Evolutionary conservation across 2,797 vertebrate species (phyloP).

Genomic region (Microcaecilia unicolor): DNA sequence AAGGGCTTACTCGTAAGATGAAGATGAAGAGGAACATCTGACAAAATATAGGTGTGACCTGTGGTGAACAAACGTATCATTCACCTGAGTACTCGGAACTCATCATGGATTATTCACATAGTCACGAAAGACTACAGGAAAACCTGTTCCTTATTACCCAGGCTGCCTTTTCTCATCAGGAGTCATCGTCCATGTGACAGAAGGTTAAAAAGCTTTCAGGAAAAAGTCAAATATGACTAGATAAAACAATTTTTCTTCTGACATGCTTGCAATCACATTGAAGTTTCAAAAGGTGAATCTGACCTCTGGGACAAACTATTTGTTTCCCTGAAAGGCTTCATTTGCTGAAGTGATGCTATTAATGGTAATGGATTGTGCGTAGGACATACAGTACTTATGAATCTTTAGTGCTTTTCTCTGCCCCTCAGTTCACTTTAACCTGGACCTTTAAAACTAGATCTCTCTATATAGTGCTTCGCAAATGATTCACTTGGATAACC

Average conservation of each 20-base stretch:
- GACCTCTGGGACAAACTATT: neutral
- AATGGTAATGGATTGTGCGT: constrained; percentile 3
- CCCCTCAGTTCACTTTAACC: neutral
- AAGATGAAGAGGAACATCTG: too few species aligned
- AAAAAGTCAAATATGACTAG: neutral
- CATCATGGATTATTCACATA: neutral
- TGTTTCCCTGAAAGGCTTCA: constrained; percentile 1
- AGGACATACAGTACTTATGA: neutral
- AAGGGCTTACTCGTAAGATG: too few species aligned
- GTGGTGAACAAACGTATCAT: too few species aligned
- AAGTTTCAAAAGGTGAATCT: neutral
- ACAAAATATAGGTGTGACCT: too few species aligned
- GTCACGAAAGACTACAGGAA: constrained; percentile 10
- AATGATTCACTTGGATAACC: constrained; percentile 9
- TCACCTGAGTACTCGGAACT: too few species aligned
- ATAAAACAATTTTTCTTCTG: neutral
- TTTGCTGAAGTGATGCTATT: neutral
- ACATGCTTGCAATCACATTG: neutral
- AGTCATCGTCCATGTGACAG: constrained; percentile 1
- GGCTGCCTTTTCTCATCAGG: constrained; percentile 5
- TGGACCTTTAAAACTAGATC: constrained; percentile 2
- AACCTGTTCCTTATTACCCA: neutral
- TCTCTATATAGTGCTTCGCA: neutral
- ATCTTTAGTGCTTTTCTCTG: neutral
- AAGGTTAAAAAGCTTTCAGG: constrained; percentile 16